phyloP scores from a whole-genome alignment of 2,888 invertebrate genomes.

The Poecilobothrus nobilitatus region DNA sequence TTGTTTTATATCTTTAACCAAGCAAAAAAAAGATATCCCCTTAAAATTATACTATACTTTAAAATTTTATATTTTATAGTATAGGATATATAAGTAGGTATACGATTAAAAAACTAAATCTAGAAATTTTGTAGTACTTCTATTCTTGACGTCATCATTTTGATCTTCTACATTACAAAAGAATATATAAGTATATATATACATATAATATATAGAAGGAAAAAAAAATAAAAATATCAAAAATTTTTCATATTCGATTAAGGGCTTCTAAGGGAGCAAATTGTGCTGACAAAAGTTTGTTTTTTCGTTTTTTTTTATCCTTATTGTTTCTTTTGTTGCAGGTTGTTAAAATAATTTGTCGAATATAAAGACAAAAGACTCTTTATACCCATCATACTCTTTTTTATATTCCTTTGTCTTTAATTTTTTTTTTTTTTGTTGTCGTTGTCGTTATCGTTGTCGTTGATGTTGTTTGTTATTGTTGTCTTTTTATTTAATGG shows the following conservation, averaged over 20 bases:
- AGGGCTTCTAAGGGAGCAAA: conserved; percentile 19
- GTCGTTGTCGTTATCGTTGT: not conserved
- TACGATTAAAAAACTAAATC: too few relatives aligned
- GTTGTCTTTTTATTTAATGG: not conserved
- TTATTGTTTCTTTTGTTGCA: conserved; percentile 1
- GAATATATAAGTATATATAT: too few relatives aligned
- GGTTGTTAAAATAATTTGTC: conserved; percentile 7
- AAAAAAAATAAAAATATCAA: not conserved
- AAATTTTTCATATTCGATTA: not conserved
- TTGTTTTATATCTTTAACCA: too few relatives aligned
- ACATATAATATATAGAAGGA: not conserved
- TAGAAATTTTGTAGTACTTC: too few relatives aligned
- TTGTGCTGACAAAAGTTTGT: conserved; percentile 26
- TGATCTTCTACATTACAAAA: not conserved
- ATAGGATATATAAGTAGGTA: too few relatives aligned
- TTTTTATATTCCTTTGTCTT: not conserved
- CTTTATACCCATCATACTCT: not conserved
- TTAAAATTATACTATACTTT: too few relatives aligned
- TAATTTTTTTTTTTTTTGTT: not conserved
- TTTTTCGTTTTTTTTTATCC: conserved; percentile 17
- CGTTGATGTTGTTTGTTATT: not conserved
- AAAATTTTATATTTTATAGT: too few relatives aligned
- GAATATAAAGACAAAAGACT: not conserved
- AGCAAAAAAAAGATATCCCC: too few relatives aligned
- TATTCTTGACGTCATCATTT: conserved; percentile 10